phyloP scores from a whole-genome alignment of 2,888 invertebrate species.

The Charanyca ferruginea region DNA sequence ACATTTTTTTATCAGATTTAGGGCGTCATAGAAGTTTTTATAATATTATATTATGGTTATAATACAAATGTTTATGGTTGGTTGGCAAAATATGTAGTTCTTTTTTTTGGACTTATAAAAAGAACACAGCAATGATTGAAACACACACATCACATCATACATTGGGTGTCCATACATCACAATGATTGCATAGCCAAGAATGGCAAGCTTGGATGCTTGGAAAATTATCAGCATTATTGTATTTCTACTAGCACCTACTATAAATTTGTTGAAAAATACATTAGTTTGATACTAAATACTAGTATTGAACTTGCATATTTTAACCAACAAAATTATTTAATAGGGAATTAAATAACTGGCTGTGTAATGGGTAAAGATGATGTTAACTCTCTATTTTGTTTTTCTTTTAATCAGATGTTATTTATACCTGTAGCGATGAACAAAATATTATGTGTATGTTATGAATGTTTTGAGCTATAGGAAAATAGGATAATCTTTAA shows the following conservation, averaged over 20 bases:
- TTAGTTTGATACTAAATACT: constrained; percentile 16
- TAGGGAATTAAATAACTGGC: too few species aligned
- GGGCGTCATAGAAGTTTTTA: background rate
- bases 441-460: constrained; percentile 24
- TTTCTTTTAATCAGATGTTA: constrained; percentile 9
- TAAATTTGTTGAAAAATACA: constrained; percentile 32
- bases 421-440: constrained; percentile 4
- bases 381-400: background rate
- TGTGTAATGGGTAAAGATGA: constrained; percentile 7
- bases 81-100: too few species aligned
- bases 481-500: background rate
- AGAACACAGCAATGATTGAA: background rate
- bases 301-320: constrained; percentile 39
- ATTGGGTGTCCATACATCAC: background rate
- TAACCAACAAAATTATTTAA: constrained; percentile 17
- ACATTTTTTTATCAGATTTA: background rate
- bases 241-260: background rate
- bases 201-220: background rate
- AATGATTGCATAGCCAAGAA: background rate
- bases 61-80: too few species aligned
- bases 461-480: constrained; percentile 28
- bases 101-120: background rate
- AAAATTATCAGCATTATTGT: background rate
- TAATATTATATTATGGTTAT: background rate
- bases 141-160: too few species aligned